Conservation (phyloP, 2,113 vertebrate species). For the Ochotona princeps region DNA sequence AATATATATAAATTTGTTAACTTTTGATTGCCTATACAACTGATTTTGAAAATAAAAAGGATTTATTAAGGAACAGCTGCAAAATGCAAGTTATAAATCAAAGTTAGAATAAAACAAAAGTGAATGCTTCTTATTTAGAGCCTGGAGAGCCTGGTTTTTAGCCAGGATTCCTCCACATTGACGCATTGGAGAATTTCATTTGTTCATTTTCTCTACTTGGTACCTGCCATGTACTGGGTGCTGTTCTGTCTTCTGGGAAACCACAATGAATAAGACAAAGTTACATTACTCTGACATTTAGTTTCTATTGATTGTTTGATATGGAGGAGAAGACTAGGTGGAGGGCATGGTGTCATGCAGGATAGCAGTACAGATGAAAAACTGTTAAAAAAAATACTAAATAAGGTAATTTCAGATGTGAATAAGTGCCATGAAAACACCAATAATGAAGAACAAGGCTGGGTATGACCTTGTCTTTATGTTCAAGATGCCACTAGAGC, state of each 20-base stretch:
- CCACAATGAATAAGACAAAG: not conserved
- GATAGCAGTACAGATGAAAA: not conserved
- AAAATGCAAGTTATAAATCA: not conserved
- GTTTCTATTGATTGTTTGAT: too few species aligned
- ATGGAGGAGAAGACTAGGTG: not conserved
- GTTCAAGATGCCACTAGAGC: not conserved
- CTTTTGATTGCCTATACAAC: not conserved
- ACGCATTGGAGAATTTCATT: not conserved
- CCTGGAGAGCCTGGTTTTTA: not conserved
- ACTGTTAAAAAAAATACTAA: not conserved
- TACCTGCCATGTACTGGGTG: not conserved
- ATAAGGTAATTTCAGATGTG: not conserved
- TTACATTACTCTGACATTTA: too few species aligned
- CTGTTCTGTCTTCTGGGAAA: not conserved
- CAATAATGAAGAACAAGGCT: not conserved
- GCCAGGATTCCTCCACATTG: too few species aligned
- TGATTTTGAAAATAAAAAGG: not conserved
- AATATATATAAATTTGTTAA: not conserved
- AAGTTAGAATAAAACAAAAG: not conserved
- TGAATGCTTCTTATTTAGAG: not conserved
- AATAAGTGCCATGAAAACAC: not conserved
- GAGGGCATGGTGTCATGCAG: fast-evolving
- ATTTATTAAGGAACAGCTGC: not conserved
- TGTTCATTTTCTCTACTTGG: not conserved
- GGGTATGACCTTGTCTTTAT: not conserved